These are phyloP conservation scores for Crax fasciolata DNA, from an alignment of 2,797 vertebrate species.

Conservation along the genomic window DNA sequence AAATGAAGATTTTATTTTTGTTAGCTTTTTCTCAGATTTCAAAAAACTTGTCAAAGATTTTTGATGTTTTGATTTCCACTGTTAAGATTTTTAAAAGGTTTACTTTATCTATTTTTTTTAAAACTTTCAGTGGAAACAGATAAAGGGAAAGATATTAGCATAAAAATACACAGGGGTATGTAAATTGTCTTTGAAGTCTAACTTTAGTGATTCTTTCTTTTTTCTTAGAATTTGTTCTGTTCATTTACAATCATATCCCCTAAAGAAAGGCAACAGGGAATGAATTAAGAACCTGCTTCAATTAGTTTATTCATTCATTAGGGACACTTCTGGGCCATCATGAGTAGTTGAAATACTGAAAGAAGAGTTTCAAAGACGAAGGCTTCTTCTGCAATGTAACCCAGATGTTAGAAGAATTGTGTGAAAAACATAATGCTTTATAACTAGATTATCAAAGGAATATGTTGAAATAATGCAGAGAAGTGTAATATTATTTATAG, in stretches of 20 bases:
- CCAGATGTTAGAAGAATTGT: background rate
- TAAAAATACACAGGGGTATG: background rate
- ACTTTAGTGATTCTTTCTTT: background rate
- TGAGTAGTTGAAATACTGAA: background rate
- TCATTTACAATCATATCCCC: background rate
- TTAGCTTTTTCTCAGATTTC: background rate
- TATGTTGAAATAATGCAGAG: background rate
- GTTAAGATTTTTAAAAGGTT: background rate
- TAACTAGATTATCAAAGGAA: background rate
- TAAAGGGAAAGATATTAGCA: background rate
- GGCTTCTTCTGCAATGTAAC: background rate
- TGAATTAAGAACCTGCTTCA: background rate
- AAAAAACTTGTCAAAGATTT: background rate
- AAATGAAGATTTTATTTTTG: background rate
- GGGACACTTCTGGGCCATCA: background rate
- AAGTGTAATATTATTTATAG: background rate
- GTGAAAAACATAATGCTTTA: background rate
- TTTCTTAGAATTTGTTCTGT: constrained; percentile 13
- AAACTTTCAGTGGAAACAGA: background rate
- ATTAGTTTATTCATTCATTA: background rate
- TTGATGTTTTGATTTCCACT: background rate
- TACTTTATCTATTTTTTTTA: background rate
- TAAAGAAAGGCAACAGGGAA: constrained; percentile 3
- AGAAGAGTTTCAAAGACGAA: background rate
- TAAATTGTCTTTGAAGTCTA: constrained; percentile 36